These are phyloP conservation scores for Condylostylus longicornis DNA, from an alignment of 1,140 invertebrate genomes.

Conservation along the genomic window DNA sequence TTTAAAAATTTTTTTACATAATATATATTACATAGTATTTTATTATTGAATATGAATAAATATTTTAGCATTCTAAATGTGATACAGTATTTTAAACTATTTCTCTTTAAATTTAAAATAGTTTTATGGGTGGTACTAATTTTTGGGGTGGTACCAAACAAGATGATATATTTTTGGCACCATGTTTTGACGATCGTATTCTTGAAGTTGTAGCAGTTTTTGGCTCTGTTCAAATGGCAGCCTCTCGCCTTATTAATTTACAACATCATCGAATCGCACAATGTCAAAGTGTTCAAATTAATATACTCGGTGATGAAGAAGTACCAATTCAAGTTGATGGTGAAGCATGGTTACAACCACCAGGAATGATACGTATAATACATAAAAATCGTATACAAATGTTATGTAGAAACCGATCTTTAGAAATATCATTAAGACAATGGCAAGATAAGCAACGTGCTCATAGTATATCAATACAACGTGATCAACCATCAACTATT, in stretches of 20 bases:
- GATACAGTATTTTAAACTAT: not conserved
- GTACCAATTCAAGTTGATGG: slow-evolving; percentile 90
- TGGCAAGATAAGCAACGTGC: slow-evolving; percentile 91
- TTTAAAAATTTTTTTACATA: not conserved
- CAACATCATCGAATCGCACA: slow-evolving; percentile 95
- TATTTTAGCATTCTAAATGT: not conserved
- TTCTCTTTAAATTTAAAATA: slow-evolving; percentile 28
- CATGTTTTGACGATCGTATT: slow-evolving; percentile 84
- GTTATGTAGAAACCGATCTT: slow-evolving; percentile 73
- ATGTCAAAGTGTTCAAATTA: slow-evolving; percentile 88
- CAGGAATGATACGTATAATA: slow-evolving; percentile 86
- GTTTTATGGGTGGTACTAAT: slow-evolving; percentile 96
- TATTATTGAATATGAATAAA: not conserved
- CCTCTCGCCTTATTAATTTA: slow-evolving; percentile 82
- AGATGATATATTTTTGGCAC: slow-evolving; percentile 73
- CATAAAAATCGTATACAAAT: slow-evolving; percentile 96
- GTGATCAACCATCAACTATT: slow-evolving; percentile 26
- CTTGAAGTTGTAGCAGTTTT: slow-evolving; percentile 93
- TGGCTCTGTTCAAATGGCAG: slow-evolving; percentile 92
- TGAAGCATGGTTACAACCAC: slow-evolving; percentile 95
- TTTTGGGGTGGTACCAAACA: slow-evolving; percentile 91
- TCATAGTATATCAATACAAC: slow-evolving; percentile 33
- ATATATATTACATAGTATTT: not conserved
- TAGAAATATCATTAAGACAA: slow-evolving; percentile 74
- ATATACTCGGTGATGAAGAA: slow-evolving; percentile 77